phyloP scores from a whole-genome alignment of 2,888 invertebrate genomes.

The Polydrusus cervinus region DNA sequence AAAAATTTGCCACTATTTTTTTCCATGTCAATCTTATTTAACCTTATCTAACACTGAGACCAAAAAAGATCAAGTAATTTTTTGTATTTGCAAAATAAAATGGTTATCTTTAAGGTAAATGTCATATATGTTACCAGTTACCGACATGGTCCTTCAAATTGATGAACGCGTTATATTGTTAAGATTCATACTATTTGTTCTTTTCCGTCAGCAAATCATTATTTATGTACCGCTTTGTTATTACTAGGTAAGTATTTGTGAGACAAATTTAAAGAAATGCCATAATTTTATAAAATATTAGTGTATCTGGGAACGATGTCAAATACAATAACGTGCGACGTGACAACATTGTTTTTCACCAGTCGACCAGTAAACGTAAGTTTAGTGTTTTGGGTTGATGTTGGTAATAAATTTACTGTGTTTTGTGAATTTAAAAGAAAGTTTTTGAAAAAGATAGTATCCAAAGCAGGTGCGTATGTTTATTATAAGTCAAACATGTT shows the following conservation, averaged over 20 bases:
- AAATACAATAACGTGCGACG: conserved; percentile 4
- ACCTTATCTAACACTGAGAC: neutral
- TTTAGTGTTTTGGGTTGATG: conserved; percentile 1
- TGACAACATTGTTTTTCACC: conserved; percentile 9
- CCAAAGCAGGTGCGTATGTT: neutral
- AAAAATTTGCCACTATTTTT: too few species aligned
- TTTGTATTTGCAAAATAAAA: neutral
- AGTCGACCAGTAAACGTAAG: neutral
- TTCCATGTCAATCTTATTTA: neutral
- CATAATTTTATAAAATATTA: conserved; percentile 1
- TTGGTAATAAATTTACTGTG: neutral
- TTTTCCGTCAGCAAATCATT: conserved; percentile 1
- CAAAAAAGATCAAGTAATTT: neutral
- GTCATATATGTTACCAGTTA: conserved; percentile 9
- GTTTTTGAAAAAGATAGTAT: neutral
- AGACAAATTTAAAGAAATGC: neutral
- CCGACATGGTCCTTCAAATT: neutral
- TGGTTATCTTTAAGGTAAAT: conserved; percentile 7
- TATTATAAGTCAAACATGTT: neutral
- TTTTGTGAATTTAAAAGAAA: neutral
- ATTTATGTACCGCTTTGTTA: conserved; percentile 2
- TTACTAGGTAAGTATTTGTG: neutral
- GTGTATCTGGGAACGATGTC: neutral
- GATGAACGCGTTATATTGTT: neutral
- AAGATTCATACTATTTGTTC: neutral